phyloP scores from a whole-genome alignment of 2,888 invertebrate genomes.

The Ctena decussata region DNA sequence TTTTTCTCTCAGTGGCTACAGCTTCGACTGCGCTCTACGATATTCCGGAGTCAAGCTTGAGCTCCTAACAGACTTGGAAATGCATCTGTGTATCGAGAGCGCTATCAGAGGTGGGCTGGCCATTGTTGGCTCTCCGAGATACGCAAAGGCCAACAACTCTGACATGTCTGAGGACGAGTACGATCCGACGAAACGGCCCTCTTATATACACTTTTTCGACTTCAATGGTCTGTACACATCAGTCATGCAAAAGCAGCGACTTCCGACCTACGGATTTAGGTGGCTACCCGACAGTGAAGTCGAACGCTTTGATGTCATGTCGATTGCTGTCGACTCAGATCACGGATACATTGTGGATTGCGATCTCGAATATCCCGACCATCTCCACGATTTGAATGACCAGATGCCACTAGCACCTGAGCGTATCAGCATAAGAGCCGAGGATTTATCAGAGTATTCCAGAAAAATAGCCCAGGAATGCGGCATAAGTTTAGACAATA shows the following conservation, averaged over 20 bases:
- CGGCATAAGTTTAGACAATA: neutral
- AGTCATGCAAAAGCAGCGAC: neutral
- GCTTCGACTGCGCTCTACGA: conserved; percentile 14
- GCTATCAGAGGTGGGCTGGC: conserved; percentile 14
- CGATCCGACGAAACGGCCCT: neutral
- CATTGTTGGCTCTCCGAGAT: neutral
- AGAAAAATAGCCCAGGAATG: neutral
- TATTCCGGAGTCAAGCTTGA: neutral
- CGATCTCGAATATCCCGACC: conserved; percentile 5
- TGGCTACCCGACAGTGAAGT: conserved; percentile 4
- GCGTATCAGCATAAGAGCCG: neutral
- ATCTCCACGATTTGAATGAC: conserved; percentile 13
- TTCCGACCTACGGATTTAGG: conserved; percentile 16
- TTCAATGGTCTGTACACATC: conserved; percentile 9
- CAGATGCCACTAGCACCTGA: neutral
- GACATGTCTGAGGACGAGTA: neutral
- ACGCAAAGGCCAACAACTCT: neutral
- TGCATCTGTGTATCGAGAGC: neutral
- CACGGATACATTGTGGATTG: conserved; percentile 13
- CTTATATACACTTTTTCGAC: conserved; percentile 8
- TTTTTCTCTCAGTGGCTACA: neutral
- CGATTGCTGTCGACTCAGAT: conserved; percentile 9
- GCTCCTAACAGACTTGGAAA: conserved; percentile 8
- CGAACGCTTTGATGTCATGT: neutral
- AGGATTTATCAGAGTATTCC: conserved; percentile 14